phyloP scores from a whole-genome alignment of 2,888 invertebrate genomes.

The Ophraella communa region DNA sequence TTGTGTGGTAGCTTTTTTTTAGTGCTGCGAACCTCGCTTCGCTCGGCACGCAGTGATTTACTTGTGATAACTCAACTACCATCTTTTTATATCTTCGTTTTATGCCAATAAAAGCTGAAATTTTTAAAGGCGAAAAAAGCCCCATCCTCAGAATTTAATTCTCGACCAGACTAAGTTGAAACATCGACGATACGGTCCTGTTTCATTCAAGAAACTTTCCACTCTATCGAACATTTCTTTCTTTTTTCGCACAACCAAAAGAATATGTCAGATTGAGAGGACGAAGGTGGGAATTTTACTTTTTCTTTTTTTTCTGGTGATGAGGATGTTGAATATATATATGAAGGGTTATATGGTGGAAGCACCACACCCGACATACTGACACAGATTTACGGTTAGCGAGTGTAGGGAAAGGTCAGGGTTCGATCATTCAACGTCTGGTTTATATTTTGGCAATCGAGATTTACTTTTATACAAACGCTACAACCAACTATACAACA shows the following conservation, averaged over 20 bases:
- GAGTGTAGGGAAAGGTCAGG: conserved; percentile 21
- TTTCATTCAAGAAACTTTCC: conserved; percentile 4
- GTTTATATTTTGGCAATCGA: neutral
- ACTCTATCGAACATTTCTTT: conserved; percentile 16
- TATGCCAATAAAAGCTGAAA: too few relatives aligned
- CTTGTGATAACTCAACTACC: too few relatives aligned
- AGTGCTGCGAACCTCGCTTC: too few relatives aligned
- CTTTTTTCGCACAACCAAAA: conserved; percentile 10
- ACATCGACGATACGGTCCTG: conserved; percentile 1
- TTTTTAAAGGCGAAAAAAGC: too few relatives aligned
- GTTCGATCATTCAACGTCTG: conserved; percentile 11
- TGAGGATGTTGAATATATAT: conserved; percentile 9
- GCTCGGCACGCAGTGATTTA: too few relatives aligned
- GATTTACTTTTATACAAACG: neutral
- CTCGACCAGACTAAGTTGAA: too few relatives aligned
- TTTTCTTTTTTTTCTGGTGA: conserved; percentile 12
- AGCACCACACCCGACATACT: conserved; percentile 37
- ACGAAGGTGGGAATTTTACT: conserved; percentile 11
- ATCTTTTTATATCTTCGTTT: too few relatives aligned
- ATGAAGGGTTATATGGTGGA: conserved; percentile 22
- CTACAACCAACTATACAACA: too few relatives aligned
- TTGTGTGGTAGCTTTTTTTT: too few relatives aligned
- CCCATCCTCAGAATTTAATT: too few relatives aligned
- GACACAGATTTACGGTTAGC: conserved; percentile 30
- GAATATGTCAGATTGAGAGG: neutral